These are phyloP conservation scores for Macrostomum cliftonense DNA, from an alignment of 2,888 invertebrate species.

Conservation along the genomic window DNA sequence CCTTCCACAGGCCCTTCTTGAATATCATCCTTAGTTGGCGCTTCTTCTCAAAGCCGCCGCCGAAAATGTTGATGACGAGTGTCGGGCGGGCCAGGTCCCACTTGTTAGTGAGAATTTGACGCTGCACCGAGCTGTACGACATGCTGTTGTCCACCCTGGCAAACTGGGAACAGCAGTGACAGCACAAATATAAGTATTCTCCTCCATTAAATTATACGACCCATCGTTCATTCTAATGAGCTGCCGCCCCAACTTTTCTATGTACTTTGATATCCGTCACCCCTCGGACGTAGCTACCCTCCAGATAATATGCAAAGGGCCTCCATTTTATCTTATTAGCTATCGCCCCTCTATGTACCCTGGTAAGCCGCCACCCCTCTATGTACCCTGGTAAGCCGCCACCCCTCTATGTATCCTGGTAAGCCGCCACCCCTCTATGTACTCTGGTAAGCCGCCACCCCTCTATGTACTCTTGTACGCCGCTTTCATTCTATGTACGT, in stretches of 20 bases:
- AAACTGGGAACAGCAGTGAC: no score
- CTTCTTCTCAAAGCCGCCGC: slow-evolving; percentile 32
- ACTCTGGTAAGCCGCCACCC: background rate
- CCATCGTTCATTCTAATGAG: background rate
- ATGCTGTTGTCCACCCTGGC: no score
- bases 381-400: no score
- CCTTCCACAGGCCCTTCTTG: slow-evolving; percentile 33
- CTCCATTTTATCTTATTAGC: no score
- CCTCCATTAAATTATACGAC: background rate
- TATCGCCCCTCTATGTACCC: no score
- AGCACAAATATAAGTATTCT: no score
- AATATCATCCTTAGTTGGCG: slow-evolving; percentile 32
- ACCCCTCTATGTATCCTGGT: background rate
- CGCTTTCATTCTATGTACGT: background rate
- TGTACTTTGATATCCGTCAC: background rate
- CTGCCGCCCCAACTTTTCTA: background rate
- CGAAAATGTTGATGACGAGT: slow-evolving; percentile 37
- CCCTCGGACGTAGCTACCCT: no score
- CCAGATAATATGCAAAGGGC: no score
- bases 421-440: background rate
- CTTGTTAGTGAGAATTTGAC: slow-evolving; percentile 24
- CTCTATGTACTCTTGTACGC: background rate
- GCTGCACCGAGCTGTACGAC: background rate
- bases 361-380: no score
- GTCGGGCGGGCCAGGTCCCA: slow-evolving; percentile 35